Percentiles rank a stretch among this genome's conserved stretches.
Conservation (phyloP, 2,888 invertebrate genomes). For the Drosophila borealis region DNA sequence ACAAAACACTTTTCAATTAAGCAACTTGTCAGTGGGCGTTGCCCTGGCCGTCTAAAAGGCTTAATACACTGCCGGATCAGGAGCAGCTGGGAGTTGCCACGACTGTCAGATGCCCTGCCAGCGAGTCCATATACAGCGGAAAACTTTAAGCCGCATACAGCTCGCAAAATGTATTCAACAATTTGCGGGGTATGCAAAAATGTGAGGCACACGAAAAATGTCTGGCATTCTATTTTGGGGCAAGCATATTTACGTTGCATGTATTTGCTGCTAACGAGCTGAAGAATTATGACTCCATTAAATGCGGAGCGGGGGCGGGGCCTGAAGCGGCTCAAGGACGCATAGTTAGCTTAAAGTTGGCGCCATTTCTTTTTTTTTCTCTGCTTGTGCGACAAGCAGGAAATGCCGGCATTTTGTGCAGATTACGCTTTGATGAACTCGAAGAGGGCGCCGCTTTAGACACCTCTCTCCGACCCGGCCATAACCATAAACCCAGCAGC, state of each 20-base stretch:
- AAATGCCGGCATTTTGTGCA: conserved; percentile 78
- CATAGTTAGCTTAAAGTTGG: conserved; percentile 76
- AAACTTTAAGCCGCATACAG: neutral
- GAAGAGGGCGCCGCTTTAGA: conserved; percentile 24
- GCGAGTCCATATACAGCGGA: neutral
- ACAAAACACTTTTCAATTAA: conserved; percentile 78
- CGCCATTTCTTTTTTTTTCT: conserved; percentile 31
- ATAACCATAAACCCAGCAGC: conserved; percentile 24
- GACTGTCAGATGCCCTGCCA: conserved; percentile 1
- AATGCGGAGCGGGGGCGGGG: conserved; percentile 33
- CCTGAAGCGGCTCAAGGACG: conserved; percentile 29
- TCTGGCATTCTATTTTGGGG: conserved; percentile 61
- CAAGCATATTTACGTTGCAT: conserved; percentile 75
- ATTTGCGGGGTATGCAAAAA: conserved; percentile 58
- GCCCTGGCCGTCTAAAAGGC: conserved; percentile 54
- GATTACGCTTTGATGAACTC: conserved; percentile 79
- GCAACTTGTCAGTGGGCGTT: conserved; percentile 68
- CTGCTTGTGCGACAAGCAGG: conserved; percentile 41
- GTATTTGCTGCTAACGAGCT: conserved; percentile 76
- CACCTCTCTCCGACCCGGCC: conserved; percentile 21
- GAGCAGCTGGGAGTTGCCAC: neutral
- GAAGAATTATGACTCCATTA: conserved; percentile 81
- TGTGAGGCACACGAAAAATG: conserved; percentile 65
- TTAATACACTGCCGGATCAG: conserved; percentile 48
- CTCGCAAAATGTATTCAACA: neutral